Evolutionary conservation across 2,797 vertebrate genomes (phyloP).

Genomic region (Acanthiza pusilla): DNA sequence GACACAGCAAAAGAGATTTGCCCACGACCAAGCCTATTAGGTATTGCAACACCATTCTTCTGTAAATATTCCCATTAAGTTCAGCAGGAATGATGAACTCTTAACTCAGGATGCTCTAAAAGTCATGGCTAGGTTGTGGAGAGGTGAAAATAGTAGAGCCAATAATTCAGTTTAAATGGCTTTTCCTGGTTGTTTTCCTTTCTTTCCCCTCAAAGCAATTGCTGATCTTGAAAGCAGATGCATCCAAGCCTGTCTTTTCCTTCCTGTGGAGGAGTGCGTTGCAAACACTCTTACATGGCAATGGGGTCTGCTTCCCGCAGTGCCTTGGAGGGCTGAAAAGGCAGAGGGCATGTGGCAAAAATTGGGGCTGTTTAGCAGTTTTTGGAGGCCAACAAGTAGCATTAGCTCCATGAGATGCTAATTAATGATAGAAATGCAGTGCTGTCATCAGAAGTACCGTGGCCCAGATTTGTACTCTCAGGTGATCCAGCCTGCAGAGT

Average conservation of each 20-base stretch:
- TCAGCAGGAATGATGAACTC: slow-evolving; percentile 1
- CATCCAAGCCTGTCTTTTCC: neutral
- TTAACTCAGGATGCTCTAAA: slow-evolving; percentile 24
- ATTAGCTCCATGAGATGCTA: neutral
- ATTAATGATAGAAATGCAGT: neutral
- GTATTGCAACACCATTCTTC: slow-evolving; percentile 27
- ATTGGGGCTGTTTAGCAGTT: neutral
- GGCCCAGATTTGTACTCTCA: slow-evolving; percentile 10
- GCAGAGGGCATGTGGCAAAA: neutral
- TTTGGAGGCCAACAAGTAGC: neutral
- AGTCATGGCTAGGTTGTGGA: slow-evolving; percentile 15
- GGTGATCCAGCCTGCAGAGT: neutral
- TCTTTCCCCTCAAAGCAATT: neutral
- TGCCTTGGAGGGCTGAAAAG: neutral
- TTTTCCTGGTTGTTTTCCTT: neutral
- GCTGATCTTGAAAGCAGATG: slow-evolving; percentile 18
- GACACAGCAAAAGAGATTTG: neutral
- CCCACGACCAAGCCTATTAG: neutral
- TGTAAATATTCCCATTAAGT: slow-evolving; percentile 29
- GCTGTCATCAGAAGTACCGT: neutral
- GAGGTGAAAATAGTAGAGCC: slow-evolving; percentile 21
- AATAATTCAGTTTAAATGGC: slow-evolving; percentile 12
- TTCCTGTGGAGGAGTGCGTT: neutral
- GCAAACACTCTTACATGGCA: neutral
- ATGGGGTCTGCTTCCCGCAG: neutral